Conservation (phyloP, 2,888 invertebrate genomes). For the Linnaemya tessellans region DNA sequence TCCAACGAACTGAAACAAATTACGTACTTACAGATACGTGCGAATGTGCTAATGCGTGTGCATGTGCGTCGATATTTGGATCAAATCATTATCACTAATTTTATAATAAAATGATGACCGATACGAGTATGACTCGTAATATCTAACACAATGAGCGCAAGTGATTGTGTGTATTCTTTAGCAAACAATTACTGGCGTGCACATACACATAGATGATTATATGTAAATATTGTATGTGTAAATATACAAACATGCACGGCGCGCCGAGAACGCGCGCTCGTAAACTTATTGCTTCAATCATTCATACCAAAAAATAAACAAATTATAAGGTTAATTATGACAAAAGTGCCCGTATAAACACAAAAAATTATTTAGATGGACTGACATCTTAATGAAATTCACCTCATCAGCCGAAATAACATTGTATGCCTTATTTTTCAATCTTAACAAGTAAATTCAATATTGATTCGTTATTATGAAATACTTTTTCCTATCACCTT, state of each 20-base stretch:
- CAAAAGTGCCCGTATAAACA: not conserved
- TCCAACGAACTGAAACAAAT: too few relatives aligned
- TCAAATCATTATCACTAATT: too few relatives aligned
- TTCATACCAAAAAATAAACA: conserved; percentile 16
- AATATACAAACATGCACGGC: not conserved
- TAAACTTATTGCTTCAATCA: conserved; percentile 5
- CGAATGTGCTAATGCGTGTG: too few relatives aligned
- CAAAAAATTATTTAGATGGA: not conserved
- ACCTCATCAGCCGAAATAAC: conserved; percentile 22
- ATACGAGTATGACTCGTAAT: too few relatives aligned
- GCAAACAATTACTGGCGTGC: too few relatives aligned
- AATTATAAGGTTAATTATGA: conserved; percentile 22
- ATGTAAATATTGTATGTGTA: not conserved
- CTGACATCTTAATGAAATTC: conserved; percentile 4
- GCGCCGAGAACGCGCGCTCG: not conserved
- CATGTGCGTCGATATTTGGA: too few relatives aligned
- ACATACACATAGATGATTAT: too few relatives aligned
- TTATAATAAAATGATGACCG: too few relatives aligned
- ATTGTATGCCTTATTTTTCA: conserved; percentile 38
- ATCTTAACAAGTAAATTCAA: not conserved
- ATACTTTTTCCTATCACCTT: conserved; percentile 60
- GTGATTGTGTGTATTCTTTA: too few relatives aligned
- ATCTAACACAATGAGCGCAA: too few relatives aligned
- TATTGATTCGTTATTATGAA: conserved; percentile 24
- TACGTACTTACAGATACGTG: too few relatives aligned